Evolutionary conservation across 2,888 invertebrate species (phyloP).

Genomic region (Euzetes globulus): DNA sequence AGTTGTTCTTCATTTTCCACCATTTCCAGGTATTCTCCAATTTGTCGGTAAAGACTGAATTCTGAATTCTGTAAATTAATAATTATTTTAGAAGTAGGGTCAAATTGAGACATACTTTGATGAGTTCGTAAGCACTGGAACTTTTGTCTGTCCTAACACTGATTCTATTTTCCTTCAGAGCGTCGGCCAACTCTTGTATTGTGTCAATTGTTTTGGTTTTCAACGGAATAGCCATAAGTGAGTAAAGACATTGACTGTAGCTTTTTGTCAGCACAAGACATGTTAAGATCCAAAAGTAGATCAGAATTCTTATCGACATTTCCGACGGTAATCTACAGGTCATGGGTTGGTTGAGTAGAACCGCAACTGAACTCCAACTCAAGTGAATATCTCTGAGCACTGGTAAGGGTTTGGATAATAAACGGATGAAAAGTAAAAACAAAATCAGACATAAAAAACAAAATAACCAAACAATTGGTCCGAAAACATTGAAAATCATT

Average conservation of each 20-base stretch:
- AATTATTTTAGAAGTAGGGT: background rate
- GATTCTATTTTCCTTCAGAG: background rate
- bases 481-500: background rate
- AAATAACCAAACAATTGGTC: background rate
- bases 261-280: conserved; percentile 8
- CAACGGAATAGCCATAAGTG: conserved; percentile 1
- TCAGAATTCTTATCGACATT: background rate
- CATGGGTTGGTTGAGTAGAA: background rate
- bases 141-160: background rate
- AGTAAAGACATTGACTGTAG: conserved; percentile 25
- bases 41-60: background rate
- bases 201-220: conserved; percentile 11
- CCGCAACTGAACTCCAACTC: background rate
- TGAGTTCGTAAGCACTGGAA: background rate
- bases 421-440: background rate
- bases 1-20: background rate
- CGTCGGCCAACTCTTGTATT: background rate
- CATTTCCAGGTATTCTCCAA: background rate
- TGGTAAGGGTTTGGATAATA: background rate
- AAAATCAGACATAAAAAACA: background rate
- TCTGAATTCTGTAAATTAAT: background rate
- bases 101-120: background rate
- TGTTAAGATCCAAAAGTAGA: conserved; percentile 6
- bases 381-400: background rate
- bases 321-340: background rate